Evolutionary conservation across 1,140 invertebrate species (phyloP).

Genomic region (Sitobion miscanthi): DNA sequence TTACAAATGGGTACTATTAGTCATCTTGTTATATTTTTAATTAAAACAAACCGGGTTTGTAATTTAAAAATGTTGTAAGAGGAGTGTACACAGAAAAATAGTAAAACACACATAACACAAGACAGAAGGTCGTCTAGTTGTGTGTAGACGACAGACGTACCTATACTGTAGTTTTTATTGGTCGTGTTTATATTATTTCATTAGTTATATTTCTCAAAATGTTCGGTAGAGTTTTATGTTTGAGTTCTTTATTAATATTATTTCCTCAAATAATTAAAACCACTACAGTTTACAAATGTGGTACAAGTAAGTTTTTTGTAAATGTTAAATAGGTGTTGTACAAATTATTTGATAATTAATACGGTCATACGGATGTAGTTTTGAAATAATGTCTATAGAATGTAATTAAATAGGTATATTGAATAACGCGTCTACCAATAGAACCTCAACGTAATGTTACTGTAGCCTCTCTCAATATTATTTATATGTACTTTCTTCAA

Average conservation of each 20-base stretch:
- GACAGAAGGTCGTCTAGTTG: conserved; percentile 21
- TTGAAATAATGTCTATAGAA: background rate
- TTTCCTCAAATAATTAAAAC: background rate
- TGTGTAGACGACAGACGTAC: background rate
- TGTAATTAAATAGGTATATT: no score
- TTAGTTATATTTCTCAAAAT: conserved; percentile 33
- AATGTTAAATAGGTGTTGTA: background rate
- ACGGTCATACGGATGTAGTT: background rate
- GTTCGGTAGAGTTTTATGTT: background rate
- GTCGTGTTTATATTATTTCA: background rate
- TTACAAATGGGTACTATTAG: background rate
- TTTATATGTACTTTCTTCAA: background rate
- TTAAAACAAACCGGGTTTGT: conserved; percentile 24
- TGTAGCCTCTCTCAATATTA: background rate
- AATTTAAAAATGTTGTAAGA: background rate
- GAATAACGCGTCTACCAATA: background rate
- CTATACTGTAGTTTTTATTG: background rate
- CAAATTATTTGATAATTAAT: background rate
- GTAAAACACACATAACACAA: background rate
- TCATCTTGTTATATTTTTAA: background rate
- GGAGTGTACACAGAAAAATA: background rate
- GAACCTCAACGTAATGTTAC: background rate
- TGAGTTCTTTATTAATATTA: conserved; percentile 29
- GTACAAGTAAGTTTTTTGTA: conserved; percentile 32
- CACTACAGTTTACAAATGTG: conserved; percentile 51